Evolutionary conservation across 2,113 vertebrate species (phyloP).

Genomic region (Lagenorhynchus albirostris): DNA sequence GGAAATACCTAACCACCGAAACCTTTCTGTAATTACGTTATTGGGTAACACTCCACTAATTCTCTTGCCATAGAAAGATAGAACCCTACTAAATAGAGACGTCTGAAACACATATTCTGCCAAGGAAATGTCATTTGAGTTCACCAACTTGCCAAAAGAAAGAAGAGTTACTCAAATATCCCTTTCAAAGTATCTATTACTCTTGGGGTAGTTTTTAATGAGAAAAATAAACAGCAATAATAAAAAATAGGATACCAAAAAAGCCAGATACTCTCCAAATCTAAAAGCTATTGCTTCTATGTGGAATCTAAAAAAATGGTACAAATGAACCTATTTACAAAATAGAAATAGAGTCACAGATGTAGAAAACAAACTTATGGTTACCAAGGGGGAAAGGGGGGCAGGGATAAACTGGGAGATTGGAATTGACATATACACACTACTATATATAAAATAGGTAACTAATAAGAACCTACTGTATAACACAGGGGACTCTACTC

Average conservation of each 20-base stretch:
- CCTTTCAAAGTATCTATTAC: not conserved
- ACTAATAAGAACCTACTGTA: too few relatives aligned
- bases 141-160: not conserved
- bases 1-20: not conserved
- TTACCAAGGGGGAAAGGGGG: too few relatives aligned
- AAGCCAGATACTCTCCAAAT: not conserved
- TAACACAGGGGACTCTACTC: too few relatives aligned
- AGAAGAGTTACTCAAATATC: not conserved
- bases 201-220: not conserved
- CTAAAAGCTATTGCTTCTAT: not conserved
- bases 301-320: too few relatives aligned
- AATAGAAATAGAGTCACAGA: too few relatives aligned
- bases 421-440: too few relatives aligned
- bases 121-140: not conserved
- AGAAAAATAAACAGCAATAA: not conserved
- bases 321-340: too few relatives aligned
- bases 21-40: not conserved
- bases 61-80: not conserved
- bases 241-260: not conserved
- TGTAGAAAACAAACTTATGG: too few relatives aligned
- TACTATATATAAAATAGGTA: too few relatives aligned
- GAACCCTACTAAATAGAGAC: not conserved
- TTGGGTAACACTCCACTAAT: not conserved
- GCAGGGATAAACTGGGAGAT: too few relatives aligned
- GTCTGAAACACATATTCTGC: not conserved